phyloP scores from a whole-genome alignment of 2,888 invertebrate species.

The Chrysolina haemoptera region DNA sequence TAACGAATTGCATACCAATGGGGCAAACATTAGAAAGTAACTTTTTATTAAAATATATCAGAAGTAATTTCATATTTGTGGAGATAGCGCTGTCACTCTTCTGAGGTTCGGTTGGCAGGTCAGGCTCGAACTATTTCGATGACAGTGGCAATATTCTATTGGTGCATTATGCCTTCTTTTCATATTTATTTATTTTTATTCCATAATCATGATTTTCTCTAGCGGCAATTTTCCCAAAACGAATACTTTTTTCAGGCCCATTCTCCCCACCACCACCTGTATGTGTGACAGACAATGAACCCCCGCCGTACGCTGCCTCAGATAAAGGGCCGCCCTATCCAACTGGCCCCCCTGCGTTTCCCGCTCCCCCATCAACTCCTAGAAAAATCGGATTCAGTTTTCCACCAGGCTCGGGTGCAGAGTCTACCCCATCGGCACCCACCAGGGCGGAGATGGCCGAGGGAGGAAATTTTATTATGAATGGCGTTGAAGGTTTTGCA shows the following conservation, averaged over 20 bases:
- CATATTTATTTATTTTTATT: not conserved
- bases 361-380: not conserved
- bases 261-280: not conserved
- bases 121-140: too few species aligned
- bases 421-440: slow-evolving; percentile 18
- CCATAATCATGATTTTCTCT: not conserved
- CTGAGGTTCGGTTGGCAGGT: too few species aligned
- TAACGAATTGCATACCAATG: too few species aligned
- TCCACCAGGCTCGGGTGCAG: not conserved
- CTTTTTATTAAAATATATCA: too few species aligned
- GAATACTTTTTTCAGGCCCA: not conserved
- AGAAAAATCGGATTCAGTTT: slow-evolving; percentile 15
- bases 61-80: too few species aligned
- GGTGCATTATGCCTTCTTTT: too few species aligned
- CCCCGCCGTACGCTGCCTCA: not conserved
- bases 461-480: not conserved
- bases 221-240: too few species aligned
- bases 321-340: not conserved
- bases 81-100: too few species aligned
- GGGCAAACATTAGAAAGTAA: too few species aligned
- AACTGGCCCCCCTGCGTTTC: slow-evolving; percentile 2
- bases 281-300: not conserved
- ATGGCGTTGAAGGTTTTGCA: slow-evolving; percentile 5
- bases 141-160: too few species aligned
- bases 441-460: not conserved